Percentiles rank a stretch among this genome's conserved stretches.
These are phyloP conservation scores for human DNA, from an alignment of 2,113 vertebrate species.

Conservation along the genomic window GRCh38 chr4:44876501-44877000, in stretches of 20 bases:
- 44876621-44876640: background rate
- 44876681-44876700: background rate
- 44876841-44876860: background rate
- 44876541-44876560: background rate
- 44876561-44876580: background rate
- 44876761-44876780: background rate
- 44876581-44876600: background rate
- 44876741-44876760: background rate
- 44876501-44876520: background rate
- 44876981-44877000: background rate
- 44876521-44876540: background rate
- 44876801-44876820: background rate
- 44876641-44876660: background rate
- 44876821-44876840: background rate
- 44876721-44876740: background rate
- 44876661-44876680: background rate
- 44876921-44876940: background rate
- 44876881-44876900: background rate
- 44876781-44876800: background rate
- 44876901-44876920: background rate
- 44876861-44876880: background rate
- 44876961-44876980: background rate
- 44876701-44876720: background rate
- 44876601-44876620: background rate
- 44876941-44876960: background rate